Conservation (phyloP, 2,797 vertebrate genomes). For the Argya squamiceps region DNA sequence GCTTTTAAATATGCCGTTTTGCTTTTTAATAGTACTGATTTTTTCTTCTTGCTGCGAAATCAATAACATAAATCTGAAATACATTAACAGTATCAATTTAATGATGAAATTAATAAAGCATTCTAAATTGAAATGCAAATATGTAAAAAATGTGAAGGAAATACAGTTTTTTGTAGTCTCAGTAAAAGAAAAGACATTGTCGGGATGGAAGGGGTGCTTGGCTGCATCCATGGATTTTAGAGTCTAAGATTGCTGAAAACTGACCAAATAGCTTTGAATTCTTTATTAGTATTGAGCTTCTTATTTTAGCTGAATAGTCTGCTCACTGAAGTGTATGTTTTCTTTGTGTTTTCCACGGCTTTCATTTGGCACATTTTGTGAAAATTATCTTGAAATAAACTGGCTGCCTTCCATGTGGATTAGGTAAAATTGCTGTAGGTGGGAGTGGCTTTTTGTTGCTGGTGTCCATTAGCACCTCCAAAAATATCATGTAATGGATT, state of each 20-base stretch:
- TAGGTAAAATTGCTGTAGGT: background rate
- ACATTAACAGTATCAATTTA: background rate
- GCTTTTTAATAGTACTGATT: background rate
- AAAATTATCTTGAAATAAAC: background rate
- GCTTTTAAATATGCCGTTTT: background rate
- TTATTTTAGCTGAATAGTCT: background rate
- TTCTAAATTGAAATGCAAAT: background rate
- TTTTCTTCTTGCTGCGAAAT: background rate
- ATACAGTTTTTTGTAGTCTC: background rate
- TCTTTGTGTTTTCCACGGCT: background rate
- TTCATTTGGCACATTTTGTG: background rate
- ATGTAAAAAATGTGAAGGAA: background rate
- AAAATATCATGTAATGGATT: background rate
- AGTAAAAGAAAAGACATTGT: fast-evolving
- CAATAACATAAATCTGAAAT: background rate
- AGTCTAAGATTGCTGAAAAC: background rate
- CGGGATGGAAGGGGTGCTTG: background rate
- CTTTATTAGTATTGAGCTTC: background rate
- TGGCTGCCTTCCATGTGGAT: background rate
- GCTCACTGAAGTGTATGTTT: background rate
- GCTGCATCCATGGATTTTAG: background rate
- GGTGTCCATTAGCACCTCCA: background rate
- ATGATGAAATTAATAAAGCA: background rate
- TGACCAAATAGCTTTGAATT: background rate
- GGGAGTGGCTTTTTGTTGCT: background rate